Percentiles rank a stretch among this genome's conserved stretches.
phyloP scores from a whole-genome alignment of 2,113 vertebrate genomes.

The Coregonus clupeaformis region DNA sequence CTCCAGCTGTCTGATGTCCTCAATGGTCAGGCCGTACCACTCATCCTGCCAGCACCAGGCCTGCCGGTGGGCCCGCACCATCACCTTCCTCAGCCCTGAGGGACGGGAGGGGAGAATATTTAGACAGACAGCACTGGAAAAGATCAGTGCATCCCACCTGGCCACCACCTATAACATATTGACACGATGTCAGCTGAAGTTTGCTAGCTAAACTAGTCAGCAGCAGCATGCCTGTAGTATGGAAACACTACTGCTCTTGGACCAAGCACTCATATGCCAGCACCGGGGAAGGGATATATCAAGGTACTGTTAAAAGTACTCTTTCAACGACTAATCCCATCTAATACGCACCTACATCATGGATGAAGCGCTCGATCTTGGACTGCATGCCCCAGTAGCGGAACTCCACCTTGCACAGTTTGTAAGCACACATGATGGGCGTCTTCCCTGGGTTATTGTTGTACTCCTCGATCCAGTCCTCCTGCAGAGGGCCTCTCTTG shows the following conservation, averaged over 20 bases:
- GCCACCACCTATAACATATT: not conserved
- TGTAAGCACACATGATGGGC: slow-evolving; percentile 98
- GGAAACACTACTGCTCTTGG: not conserved
- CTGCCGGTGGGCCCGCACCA: slow-evolving; percentile 95
- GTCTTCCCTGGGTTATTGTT: slow-evolving; percentile 78
- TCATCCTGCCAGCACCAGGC: slow-evolving; percentile 99
- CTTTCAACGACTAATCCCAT: not conserved
- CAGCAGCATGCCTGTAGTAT: not conserved
- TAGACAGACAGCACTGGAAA: too few species aligned
- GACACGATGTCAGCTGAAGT: too few species aligned
- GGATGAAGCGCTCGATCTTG: slow-evolving; percentile 98
- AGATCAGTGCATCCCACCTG: not conserved
- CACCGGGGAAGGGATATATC: not conserved
- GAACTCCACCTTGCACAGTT: slow-evolving; percentile 98
- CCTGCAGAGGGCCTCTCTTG: slow-evolving; percentile 86
- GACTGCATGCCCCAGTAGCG: slow-evolving; percentile 99
- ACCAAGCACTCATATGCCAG: not conserved
- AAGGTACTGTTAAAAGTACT: not conserved
- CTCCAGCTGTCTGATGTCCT: slow-evolving; percentile 94
- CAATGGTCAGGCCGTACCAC: slow-evolving; percentile 95
- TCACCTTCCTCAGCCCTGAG: slow-evolving; percentile 89
- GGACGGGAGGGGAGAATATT: not conserved
- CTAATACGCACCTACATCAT: slow-evolving; percentile 88
- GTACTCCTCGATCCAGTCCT: slow-evolving; percentile 93
- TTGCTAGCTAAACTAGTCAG: too few species aligned